Base-by-base conservation (phyloP, 35 echinoderm and acorn worm species). In the Eucidaris tribuloides region DNA sequence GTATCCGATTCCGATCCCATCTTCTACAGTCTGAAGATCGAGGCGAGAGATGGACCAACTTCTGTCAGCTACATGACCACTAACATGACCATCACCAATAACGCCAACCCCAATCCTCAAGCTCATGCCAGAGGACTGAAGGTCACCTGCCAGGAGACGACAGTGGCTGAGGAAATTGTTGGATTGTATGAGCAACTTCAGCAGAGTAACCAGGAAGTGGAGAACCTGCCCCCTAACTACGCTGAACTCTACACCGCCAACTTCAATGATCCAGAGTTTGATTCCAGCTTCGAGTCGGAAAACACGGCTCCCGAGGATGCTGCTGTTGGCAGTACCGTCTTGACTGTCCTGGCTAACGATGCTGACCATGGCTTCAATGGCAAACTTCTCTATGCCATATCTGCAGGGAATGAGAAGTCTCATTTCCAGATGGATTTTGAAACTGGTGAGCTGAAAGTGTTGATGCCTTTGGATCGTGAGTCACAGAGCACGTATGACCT, bases 311-410 rank as follows among this genome's bases (percentile, higher is more conserved):
- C 45, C 19, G 96, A 99, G 70, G 87, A 99, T 81, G 62, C 83
- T 18, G 78, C 83, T 41, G 91, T 90, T 45, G 90, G 96, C 11
- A 87, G 62, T 59, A 82, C 86, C 18, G 83, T 99, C 41, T 54
- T 90, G 1, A 80, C 43, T 14, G 79, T 99, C 15, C 36, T 39
- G 3, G 96, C 96, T 23, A 68, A 66, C 36, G 96, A 99, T 58
- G 46, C 55, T 3, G 96, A 99, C n/a, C 96, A 85, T 62, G 96
- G 96, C 5, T 99, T 89, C 68, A 99, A 99, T 79, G 96, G 96
- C 0, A 92, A 88, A 80, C 38, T 99, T 39, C 34, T 93, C 0
- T 99, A 93, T 83, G 85, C 84, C 3, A 93, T 99, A 50, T 81
- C 86, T 62, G 83, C 52, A 66, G 96, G 96, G 6, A 99, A 99